Percentiles rank a stretch among this genome's conserved stretches.
These are phyloP conservation scores for Sakesphorus luctuosus DNA, from an alignment of 2,113 vertebrate species.

Conservation along the genomic window DNA sequence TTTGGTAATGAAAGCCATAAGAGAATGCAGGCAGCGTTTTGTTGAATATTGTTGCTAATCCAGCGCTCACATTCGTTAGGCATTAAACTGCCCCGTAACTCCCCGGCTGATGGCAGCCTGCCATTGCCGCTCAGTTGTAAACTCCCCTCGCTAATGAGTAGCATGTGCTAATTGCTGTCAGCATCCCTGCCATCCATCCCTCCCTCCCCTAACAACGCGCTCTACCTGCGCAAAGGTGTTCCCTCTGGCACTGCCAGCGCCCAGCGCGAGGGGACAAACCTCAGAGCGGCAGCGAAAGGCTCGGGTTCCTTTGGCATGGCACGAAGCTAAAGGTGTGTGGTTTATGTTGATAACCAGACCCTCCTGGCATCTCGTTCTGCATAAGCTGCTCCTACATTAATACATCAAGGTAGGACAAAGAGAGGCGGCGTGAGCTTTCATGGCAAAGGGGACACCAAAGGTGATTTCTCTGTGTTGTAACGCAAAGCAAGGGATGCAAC, in stretches of 20 bases:
- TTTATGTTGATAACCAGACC: not conserved
- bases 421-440: not conserved
- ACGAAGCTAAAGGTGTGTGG: not conserved
- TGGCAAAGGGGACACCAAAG: not conserved
- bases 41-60: constrained; percentile 85
- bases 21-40: constrained; percentile 83
- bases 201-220: constrained; percentile 65
- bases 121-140: constrained; percentile 86
- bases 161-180: constrained; percentile 97
- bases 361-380: not conserved
- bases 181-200: constrained; percentile 71
- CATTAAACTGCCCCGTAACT: constrained; percentile 82
- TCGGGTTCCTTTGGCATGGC: not conserved
- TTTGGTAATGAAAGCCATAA: constrained; percentile 90
- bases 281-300: not conserved
- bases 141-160: constrained; percentile 95
- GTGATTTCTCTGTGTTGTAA: not conserved
- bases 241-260: constrained; percentile 30
- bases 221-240: constrained; percentile 80
- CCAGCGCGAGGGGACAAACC: not conserved
- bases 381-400: constrained; percentile 9
- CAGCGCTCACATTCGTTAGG: constrained; percentile 81
- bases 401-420: constrained; percentile 41
- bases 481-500: not conserved
- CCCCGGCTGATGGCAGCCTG: constrained; percentile 84